Evolutionary conservation across 2,113 vertebrate genomes (phyloP).

Genomic region (Microtus montanus): DNA sequence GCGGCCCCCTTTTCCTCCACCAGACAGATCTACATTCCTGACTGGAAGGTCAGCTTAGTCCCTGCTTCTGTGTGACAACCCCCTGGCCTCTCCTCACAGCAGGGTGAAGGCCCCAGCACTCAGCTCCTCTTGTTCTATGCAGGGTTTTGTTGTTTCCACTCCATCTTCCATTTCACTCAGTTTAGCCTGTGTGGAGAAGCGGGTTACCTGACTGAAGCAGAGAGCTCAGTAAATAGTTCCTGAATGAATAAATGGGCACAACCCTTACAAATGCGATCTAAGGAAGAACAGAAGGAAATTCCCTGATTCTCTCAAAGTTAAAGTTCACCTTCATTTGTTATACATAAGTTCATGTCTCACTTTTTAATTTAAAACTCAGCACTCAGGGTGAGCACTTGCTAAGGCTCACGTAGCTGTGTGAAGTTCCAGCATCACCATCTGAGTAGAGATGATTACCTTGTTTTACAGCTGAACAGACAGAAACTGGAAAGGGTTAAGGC

Average conservation of each 20-base stretch:
- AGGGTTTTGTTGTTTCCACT: not conserved
- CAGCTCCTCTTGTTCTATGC: not conserved
- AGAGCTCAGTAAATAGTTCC: conserved; percentile 52
- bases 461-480: conserved; percentile 34
- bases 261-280: conserved; percentile 39
- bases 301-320: not conserved
- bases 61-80: not conserved
- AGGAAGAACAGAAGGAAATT: conserved; percentile 42
- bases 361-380: conserved; percentile 55
- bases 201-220: conserved; percentile 19
- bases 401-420: not conserved
- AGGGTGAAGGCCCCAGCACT: not conserved
- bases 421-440: conserved; percentile 27
- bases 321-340: too few species aligned
- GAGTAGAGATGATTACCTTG: conserved; percentile 1
- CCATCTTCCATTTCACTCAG: conserved; percentile 12
- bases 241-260: conserved; percentile 43
- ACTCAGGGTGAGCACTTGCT: not conserved
- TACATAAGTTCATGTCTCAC: not conserved
- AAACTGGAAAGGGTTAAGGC: conserved; percentile 39
- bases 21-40: not conserved
- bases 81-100: not conserved
- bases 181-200: conserved; percentile 2
- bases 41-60: not conserved
- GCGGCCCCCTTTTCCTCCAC: not conserved